Base-by-base conservation (phyloP, 2,888 invertebrate genomes). In the Brachyopa scutellaris region DNA sequence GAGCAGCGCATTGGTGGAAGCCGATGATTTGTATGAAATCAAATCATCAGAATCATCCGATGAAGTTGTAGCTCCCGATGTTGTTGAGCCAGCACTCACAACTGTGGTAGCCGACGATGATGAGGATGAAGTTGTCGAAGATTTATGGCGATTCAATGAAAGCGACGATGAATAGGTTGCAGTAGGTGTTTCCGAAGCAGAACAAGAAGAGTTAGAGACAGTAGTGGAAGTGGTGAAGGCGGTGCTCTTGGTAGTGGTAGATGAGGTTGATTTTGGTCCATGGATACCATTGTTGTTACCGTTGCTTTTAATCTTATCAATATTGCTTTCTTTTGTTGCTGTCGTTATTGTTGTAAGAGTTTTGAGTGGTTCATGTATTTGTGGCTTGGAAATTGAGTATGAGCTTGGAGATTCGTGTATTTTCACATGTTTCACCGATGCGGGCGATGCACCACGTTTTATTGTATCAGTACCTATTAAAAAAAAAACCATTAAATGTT, bases 381-480 rank as follows among this genome's bases (percentile, higher is more conserved):
- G 88, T 53, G 88, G 87, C 57, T 88, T 88, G 13, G 77, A 77
- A 31, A 89, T 86, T 72, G 89, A 88, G 83, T 89, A 90, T 69
- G 89, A 87, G 84, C 89, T 90, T 85, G 87, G 86, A 74, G 89
- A 88, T 85, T 91, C 90, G 82, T 89, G 87, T 29, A 90, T 86
- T 84, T 87, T 88, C 61, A 87, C 86, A 74, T 88, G 88, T 86
- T 90, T 88, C 11, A 88, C 87, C 51, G 91, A 90, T 51, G 88
- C 88, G 66, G 91, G 91, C 73, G 91, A 91, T 61, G 88, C 88
- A 85, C 91, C 91, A 62, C 91, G 88, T 85, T 91, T 91, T 77
- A 91, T 90, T 80, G 90, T 91, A 86, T 91, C 91, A 87, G 90
- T 90, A 86, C 90, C 90, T 91, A 26, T 9, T 61, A 73, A n/a